Percentiles rank a stretch among this genome's conserved stretches.
Evolutionary conservation across 92 coral and sea anemone species (phyloP).

Genomic region (Bergia sp.): DNA sequence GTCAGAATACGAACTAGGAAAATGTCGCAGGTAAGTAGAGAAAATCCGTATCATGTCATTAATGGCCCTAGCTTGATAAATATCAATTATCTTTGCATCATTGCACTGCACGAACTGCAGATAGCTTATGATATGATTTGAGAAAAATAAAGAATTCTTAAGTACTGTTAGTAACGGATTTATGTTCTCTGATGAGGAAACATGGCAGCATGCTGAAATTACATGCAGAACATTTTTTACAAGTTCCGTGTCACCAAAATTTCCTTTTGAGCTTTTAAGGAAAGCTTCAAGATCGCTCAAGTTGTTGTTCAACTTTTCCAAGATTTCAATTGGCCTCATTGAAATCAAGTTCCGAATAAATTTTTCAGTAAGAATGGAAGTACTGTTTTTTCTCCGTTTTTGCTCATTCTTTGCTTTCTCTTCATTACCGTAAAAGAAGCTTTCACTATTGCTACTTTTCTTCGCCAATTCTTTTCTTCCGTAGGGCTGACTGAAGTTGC

Average conservation of each 20-base stretch:
- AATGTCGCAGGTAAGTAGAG: constrained; percentile 56
- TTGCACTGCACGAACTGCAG: constrained; percentile 1
- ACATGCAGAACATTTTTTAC: neutral
- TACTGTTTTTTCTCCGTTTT: neutral
- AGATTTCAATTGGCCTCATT: neutral
- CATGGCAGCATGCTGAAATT: constrained; percentile 2
- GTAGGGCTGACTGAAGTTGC: neutral
- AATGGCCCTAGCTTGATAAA: neutral
- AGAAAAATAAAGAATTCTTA: constrained; percentile 20
- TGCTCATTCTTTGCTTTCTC: neutral
- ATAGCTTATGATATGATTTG: neutral
- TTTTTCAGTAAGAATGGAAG: neutral
- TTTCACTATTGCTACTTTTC: neutral
- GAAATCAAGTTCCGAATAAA: neutral
- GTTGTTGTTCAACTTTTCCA: neutral
- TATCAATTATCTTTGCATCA: neutral
- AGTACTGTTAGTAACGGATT: constrained; percentile 4
- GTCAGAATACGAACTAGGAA: constrained; percentile 69
- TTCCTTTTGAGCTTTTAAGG: neutral
- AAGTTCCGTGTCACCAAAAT: neutral
- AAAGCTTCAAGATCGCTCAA: constrained; percentile 13
- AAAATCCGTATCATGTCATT: constrained; percentile 43
- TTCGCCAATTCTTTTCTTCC: neutral
- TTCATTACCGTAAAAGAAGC: no score
- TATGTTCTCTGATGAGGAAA: neutral